Conservation (phyloP, 1,140 invertebrate species). For the Drusus annulatus region DNA sequence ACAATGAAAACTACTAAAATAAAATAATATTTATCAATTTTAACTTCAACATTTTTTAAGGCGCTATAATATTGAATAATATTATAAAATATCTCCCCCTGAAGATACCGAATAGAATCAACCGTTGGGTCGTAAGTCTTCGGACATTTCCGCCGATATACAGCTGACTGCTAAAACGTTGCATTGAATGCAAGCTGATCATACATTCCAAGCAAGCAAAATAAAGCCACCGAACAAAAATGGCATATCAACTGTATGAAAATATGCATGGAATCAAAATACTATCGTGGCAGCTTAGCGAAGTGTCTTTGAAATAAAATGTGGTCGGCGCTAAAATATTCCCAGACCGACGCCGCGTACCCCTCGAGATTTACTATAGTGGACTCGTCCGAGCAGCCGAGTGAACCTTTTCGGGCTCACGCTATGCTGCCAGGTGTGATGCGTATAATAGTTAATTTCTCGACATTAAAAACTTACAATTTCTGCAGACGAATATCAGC, state of each 20-base stretch:
- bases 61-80: no score
- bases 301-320: not conserved
- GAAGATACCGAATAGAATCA: not conserved
- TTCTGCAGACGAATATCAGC: no score
- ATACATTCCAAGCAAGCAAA: not conserved
- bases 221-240: not conserved
- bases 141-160: constrained; percentile 27
- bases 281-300: no score
- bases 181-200: not conserved
- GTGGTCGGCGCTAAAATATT: no score
- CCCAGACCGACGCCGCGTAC: not conserved
- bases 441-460: no score
- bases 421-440: constrained; percentile 6
- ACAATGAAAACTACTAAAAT: no score
- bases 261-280: no score
- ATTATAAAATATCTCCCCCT: not conserved
- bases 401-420: constrained; percentile 4
- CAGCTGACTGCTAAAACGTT: constrained; percentile 31
- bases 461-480: no score
- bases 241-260: no score
- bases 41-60: no score
- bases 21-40: no score
- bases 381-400: constrained; percentile 15
- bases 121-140: constrained; percentile 1
- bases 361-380: not conserved